Evolutionary conservation across 2,797 vertebrate species (phyloP), one percentile per base, ranked within the genome.

Genomic region (Pseudomugil gertrudae): DNA sequence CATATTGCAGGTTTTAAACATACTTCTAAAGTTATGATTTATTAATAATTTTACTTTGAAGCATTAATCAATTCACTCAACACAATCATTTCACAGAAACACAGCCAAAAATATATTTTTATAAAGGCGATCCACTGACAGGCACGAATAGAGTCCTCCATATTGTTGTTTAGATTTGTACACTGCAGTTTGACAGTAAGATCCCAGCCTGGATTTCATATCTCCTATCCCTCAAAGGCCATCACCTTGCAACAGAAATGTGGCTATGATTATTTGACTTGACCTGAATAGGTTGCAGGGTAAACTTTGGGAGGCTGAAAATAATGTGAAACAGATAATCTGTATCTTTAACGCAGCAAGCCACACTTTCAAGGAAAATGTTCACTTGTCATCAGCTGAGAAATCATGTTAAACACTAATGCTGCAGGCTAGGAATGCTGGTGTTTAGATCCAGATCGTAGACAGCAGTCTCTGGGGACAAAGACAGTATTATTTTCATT

Each of bases 311-410:
- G 84, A 91, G 84, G 80, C 62, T 27, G 38, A 40, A 72, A 80
- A 87, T 92, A 92, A 94, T 92, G 80, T 63, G 74, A 92, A 94
- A 84, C 93, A 94, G 92, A 89, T 84, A 86, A 69, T 53, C 58
- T 57, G 56, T 75, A 80, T 85, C 57, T 90, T 80, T 72, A 89
- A 69, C 71, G 76, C 80, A 84, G 83, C 69, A 45, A 57, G 30
- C 71, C 80, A 74, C 80, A 83, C 87, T 88, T 84, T 83, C 66
- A 77, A 75, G 84, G 80, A 88, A 86, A 80, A 90, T 73, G 76
- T 89, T 82, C 82, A 78, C 68, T 69, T 87, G 84, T 89, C 86
- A 86, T 88, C 81, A 66, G 84, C 84, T 81, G 79, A 80, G 85
- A 90, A 89, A 87, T 87, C 69, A 85, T 63, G 82, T 87, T 87